phyloP scores from a whole-genome alignment of 2,888 invertebrate genomes.

The Odontocolon sp. region DNA sequence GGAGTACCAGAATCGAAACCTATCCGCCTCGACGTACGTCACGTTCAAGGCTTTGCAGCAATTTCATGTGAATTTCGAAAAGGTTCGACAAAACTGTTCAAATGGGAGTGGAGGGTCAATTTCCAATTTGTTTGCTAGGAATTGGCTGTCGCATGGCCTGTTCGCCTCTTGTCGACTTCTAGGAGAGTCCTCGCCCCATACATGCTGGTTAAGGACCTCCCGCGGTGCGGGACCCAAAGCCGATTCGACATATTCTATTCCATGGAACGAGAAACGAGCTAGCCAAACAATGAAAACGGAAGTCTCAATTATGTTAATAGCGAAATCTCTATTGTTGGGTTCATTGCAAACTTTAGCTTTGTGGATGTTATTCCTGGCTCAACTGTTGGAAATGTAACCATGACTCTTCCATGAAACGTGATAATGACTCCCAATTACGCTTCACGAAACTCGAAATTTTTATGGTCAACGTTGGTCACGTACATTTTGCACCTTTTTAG shows the following conservation, averaged over 20 bases:
- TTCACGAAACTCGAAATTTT: no score
- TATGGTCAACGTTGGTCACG: no score
- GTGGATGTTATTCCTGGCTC: no score
- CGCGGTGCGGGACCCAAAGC: slow-evolving; percentile 16
- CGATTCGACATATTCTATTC: background rate
- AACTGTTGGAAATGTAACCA: background rate
- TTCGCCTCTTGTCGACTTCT: slow-evolving; percentile 17
- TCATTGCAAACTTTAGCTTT: background rate
- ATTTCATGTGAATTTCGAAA: slow-evolving; percentile 37
- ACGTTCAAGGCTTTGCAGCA: background rate
- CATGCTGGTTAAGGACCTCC: slow-evolving; percentile 30
- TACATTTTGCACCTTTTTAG: background rate
- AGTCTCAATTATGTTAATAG: slow-evolving; percentile 34
- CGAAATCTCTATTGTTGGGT: background rate
- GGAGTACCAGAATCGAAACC: no score
- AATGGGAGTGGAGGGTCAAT: slow-evolving; percentile 37
- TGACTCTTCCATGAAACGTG: no score
- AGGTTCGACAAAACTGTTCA: slow-evolving; percentile 13
- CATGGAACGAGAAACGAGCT: background rate
- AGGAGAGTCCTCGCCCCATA: slow-evolving; percentile 1
- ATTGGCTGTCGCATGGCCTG: slow-evolving; percentile 37
- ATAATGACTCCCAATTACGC: no score
- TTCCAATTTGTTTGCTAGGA: slow-evolving; percentile 50
- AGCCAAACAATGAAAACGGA: slow-evolving; percentile 9
- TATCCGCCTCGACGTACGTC: slow-evolving; percentile 6